Conservation (phyloP, 1,140 invertebrate species). For the Druon quercuslanigerum region DNA sequence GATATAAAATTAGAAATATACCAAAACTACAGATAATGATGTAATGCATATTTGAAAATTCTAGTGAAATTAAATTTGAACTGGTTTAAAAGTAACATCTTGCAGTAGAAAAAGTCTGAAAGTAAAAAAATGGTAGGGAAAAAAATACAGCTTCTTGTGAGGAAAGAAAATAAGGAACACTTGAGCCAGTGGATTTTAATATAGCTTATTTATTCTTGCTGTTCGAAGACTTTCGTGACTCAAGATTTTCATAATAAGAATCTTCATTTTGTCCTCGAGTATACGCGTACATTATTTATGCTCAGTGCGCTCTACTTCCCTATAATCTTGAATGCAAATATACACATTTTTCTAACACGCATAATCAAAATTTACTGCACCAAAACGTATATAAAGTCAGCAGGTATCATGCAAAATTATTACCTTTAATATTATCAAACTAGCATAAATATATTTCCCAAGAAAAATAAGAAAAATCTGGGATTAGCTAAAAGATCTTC, state of each 20-base stretch:
- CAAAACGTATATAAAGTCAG: too few relatives aligned
- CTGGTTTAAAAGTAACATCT: constrained; percentile 10
- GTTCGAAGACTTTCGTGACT: not conserved
- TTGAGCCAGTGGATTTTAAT: constrained; percentile 9
- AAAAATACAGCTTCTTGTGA: not conserved
- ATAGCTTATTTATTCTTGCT: constrained; percentile 21
- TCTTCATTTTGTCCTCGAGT: constrained; percentile 12
- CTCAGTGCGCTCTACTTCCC: not conserved
- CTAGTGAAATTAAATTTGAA: not conserved
- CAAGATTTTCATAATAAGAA: constrained; percentile 30
- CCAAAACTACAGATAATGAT: not conserved
- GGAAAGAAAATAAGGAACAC: not conserved
- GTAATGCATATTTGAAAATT: not conserved
- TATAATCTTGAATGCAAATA: not conserved
- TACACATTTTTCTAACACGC: too few relatives aligned
- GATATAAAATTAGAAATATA: not conserved
- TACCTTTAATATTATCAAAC: too few relatives aligned
- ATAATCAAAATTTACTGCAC: too few relatives aligned
- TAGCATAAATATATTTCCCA: too few relatives aligned
- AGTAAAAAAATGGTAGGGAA: not conserved
- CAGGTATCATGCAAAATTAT: too few relatives aligned
- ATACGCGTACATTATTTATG: constrained; percentile 11
- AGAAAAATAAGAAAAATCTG: not conserved
- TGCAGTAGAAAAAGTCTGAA: not conserved
- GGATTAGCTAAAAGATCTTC: not conserved